Evolutionary conservation across 2,888 invertebrate genomes (phyloP), one percentile per base, ranked within the genome.

Genomic region (Antheraea yamamai): DNA sequence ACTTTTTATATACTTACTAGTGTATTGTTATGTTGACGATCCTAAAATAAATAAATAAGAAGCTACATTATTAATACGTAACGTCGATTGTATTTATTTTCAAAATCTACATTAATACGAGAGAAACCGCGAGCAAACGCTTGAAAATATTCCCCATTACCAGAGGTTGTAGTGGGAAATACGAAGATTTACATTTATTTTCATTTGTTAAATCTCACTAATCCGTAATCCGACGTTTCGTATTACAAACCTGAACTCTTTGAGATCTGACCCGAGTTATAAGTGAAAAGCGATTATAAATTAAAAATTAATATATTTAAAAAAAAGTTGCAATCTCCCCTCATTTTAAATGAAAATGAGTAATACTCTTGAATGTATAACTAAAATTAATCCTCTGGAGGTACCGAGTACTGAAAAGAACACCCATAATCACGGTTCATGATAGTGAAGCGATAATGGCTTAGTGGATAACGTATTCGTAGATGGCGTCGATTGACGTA

Each of bases 181-280:
- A 90, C 84, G 82, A 84, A 85, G 87, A 73, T 83, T 83, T 83
- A 82, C 84, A 85, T 88, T 88, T 89, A 84, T 85, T 81, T 88
- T 88, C 88, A 85, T 87, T 88, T 89, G 89, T 85, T 85, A 81
- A 87, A 86, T 82, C 85, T 82, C 81, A 82, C 84, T 91, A 89
- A 91, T 90, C 89, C 89, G 81, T 88, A 89, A 90, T 87, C 90
- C 88, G 83, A 80, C 84, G 86, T 81, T 86, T 87, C 88, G 82
- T 81, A 84, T 89, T 89, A 85, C 88, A 86, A 66, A 86, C 84
- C 82, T 78, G 75, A 81, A 81, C 81, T 82, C 76, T 78, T 78
- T 75, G 75, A 73, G 70, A 20, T 72, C 14, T 74, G 80, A 79
- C 12, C 7, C 35, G 78, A 81, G 76, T 1, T 64, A 73, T 20